Evolutionary conservation across 2,797 vertebrate species (phyloP), one percentile per base, ranked within the genome.

Genomic region (Ctenopoma multispine): DNA sequence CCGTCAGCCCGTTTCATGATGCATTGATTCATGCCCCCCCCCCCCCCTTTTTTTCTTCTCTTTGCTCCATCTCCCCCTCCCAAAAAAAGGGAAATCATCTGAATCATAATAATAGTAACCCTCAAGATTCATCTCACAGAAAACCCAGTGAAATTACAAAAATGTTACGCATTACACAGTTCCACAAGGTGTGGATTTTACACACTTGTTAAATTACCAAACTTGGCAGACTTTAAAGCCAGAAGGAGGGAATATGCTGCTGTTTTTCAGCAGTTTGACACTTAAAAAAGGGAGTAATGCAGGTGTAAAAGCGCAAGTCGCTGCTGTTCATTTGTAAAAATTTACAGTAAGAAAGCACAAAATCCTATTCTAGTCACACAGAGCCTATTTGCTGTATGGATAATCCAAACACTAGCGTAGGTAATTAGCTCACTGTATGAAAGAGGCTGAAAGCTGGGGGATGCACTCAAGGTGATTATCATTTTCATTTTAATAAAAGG

Each of bases 401-500:
- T 62, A 67, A 75, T 69, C 74, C 79, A 81, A 83, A 86, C 72
- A 82, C 48, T 46, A 65, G 44, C 56, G 31, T 46, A 57, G 69
- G 70, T 77, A 86, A 90, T 91, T 88, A 89, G 79, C 84, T 89
- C 82, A 18, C 81, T 81, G 74, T 89, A 62, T 85, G 81, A 80
- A 80, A 81, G 54, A 55, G 38, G 63, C 3, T 87, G 81, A 90
- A 86, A 79, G 75, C 82, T 64, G 65, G 80, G 77, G 77, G 82
- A 77, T 59, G 67, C 80, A 71, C 74, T 77, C 11, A 1, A 68
- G 80, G 79, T 86, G 83, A 89, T 91, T 82, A 88, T 85, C 80
- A 79, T 84, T 87, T 88, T 86, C 53, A 74, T 90, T 90, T 89
- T 90, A 92, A 92, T 92, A 90, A 91, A 80, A 88, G 66, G 66